phyloP scores from a whole-genome alignment of 2,888 invertebrate species.

The Smittia sp. region DNA sequence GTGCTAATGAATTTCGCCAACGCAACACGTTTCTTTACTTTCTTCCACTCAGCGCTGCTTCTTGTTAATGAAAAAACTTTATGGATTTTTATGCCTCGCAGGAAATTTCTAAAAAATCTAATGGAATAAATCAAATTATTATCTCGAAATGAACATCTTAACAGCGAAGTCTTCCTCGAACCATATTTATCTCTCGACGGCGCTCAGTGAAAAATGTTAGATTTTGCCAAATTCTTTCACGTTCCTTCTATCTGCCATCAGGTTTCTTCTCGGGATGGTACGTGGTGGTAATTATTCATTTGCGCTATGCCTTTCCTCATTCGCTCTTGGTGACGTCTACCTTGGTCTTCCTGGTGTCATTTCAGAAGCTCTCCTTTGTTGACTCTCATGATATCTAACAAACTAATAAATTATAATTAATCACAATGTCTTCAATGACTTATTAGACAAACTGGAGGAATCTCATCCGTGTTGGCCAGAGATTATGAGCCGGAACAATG shows the following conservation, averaged over 20 bases:
- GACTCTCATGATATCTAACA: background rate
- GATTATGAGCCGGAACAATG: background rate
- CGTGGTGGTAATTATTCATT: slow-evolving; percentile 37
- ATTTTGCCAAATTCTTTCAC: slow-evolving; percentile 29
- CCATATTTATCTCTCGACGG: slow-evolving; percentile 29
- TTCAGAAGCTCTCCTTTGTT: background rate
- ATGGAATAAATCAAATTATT: slow-evolving; percentile 37
- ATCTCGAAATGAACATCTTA: slow-evolving; percentile 34
- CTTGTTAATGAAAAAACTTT: too few relatives aligned
- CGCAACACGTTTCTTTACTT: too few relatives aligned
- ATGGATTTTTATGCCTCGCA: too few relatives aligned
- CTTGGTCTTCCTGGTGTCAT: background rate
- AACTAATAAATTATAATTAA: slow-evolving; percentile 30
- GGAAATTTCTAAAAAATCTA: background rate
- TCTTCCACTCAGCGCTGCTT: too few relatives aligned
- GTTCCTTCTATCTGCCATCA: slow-evolving; percentile 24
- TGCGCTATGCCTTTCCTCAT: background rate
- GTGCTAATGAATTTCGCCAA: too few relatives aligned
- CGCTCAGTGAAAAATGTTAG: slow-evolving; percentile 1
- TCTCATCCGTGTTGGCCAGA: background rate
- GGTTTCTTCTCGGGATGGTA: background rate
- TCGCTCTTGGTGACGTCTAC: background rate
- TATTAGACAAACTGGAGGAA: slow-evolving; percentile 8
- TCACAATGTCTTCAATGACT: slow-evolving; percentile 14
- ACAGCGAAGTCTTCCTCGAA: background rate